Evolutionary conservation across 1,140 invertebrate species (phyloP).

Genomic region (Augochlora pura): DNA sequence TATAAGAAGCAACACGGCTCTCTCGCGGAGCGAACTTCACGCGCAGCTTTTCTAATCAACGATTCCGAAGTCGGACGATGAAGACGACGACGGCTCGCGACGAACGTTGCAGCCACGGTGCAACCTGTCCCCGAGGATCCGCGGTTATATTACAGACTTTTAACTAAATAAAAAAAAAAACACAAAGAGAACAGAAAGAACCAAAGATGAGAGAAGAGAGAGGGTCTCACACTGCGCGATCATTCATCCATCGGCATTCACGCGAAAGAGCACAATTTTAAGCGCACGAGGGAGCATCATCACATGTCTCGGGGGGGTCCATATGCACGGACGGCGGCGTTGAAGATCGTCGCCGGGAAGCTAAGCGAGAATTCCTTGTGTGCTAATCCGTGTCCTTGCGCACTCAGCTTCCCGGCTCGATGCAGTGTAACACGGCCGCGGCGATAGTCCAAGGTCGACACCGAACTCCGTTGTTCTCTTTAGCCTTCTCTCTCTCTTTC

Average conservation of each 20-base stretch:
- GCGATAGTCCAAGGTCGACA: neutral
- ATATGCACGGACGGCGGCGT: constrained; percentile 4
- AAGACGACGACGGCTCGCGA: neutral
- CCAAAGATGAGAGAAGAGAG: neutral
- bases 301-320: constrained; percentile 49
- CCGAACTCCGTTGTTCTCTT: neutral
- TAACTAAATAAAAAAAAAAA: constrained; percentile 11
- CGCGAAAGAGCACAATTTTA: constrained; percentile 5
- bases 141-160: constrained; percentile 21
- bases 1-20: no score
- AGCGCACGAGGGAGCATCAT: constrained; percentile 44
- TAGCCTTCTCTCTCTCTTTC: neutral
- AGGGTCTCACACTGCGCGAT: neutral
- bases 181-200: neutral
- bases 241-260: constrained; percentile 4
- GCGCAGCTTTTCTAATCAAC: no score
- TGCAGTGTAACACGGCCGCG: neutral
- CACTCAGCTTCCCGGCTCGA: neutral
- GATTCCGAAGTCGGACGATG: neutral
- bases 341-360: constrained; percentile 31
- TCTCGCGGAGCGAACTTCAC: neutral
- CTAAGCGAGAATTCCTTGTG: neutral
- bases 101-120: neutral
- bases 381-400: neutral
- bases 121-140: constrained; percentile 7